Percentiles rank a stretch among this genome's conserved stretches.
These are phyloP conservation scores for Noctua janthina DNA, from an alignment of 2,888 invertebrate species.

Conservation along the genomic window DNA sequence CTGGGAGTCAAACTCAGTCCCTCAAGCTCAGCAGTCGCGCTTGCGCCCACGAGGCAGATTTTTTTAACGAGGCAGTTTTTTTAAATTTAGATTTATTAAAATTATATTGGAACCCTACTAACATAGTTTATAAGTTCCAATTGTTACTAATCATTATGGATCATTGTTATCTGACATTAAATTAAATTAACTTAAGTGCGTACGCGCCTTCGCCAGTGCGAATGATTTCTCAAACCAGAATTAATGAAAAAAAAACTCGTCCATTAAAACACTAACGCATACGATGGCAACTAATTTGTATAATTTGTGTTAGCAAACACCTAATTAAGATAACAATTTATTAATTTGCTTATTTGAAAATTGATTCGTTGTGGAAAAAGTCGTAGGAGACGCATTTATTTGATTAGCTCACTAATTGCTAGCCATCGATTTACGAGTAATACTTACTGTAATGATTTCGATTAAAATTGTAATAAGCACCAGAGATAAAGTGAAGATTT, in stretches of 20 bases:
- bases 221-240: neutral
- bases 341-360: neutral
- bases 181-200: neutral
- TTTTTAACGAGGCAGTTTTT: neutral
- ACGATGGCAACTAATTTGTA: neutral
- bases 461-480: neutral
- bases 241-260: neutral
- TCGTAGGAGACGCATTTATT: neutral
- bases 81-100: neutral
- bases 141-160: too few species aligned
- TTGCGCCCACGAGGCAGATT: neutral
- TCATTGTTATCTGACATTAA: too few species aligned
- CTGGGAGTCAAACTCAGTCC: neutral
- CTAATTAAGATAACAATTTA: constrained; percentile 17
- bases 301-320: neutral
- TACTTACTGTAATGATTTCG: neutral
- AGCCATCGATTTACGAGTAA: neutral
- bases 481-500: neutral
- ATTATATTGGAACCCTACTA: too few species aligned
- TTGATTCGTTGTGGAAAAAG: neutral
- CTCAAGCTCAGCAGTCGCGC: neutral
- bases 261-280: neutral
- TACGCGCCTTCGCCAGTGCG: neutral
- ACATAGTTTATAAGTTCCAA: too few species aligned
- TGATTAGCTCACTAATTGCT: neutral